phyloP scores from a whole-genome alignment of 2,797 vertebrate species.

The Falco concolor region DNA sequence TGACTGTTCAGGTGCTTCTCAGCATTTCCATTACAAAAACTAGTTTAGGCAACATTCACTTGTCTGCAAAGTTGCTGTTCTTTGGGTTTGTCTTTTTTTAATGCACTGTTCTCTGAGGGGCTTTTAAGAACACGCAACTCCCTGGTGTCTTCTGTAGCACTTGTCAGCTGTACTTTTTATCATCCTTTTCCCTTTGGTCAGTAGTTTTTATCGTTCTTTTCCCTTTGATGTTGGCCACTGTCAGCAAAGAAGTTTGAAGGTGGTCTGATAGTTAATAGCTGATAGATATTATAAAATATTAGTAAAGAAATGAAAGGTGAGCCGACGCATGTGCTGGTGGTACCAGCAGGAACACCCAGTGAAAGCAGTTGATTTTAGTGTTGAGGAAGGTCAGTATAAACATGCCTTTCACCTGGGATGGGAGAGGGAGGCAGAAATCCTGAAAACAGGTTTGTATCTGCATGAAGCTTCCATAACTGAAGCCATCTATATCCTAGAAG shows the following conservation, averaged over 20 bases:
- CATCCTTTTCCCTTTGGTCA: background rate
- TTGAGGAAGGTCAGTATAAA: background rate
- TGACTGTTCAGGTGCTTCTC: background rate
- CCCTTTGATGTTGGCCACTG: background rate
- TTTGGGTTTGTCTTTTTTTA: background rate
- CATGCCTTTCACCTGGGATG: background rate
- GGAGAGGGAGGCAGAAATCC: background rate
- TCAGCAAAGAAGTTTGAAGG: background rate
- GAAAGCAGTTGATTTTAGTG: background rate
- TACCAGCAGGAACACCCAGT: background rate
- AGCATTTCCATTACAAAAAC: background rate
- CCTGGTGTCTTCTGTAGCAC: background rate
- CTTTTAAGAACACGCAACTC: background rate
- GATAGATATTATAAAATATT: background rate
- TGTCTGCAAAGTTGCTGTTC: background rate
- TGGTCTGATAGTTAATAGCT: background rate
- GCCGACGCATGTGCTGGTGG: background rate
- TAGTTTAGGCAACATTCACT: background rate
- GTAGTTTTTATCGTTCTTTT: background rate
- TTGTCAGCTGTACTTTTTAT: background rate
- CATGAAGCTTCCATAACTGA: background rate
- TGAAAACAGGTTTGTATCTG: background rate
- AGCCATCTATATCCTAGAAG: background rate
- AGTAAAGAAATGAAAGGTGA: background rate
- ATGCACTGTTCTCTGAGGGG: background rate